Evolutionary conservation across 2,888 invertebrate genomes (phyloP).

Genomic region (Poecilobothrus nobilitatus): DNA sequence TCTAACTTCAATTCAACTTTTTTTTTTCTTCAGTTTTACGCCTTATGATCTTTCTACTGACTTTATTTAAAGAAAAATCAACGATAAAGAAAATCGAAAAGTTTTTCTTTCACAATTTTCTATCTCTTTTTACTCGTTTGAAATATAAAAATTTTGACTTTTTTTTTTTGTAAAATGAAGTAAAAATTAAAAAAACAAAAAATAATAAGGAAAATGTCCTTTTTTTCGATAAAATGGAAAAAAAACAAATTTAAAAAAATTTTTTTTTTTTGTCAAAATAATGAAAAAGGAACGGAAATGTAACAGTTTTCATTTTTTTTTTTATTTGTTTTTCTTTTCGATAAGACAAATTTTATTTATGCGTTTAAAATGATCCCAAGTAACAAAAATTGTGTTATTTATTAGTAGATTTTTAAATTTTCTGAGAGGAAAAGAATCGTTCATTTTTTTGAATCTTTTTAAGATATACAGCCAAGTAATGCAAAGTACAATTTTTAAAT

Average conservation of each 20-base stretch:
- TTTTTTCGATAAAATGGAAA: background rate
- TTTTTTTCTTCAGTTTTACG: background rate
- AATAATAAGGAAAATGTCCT: background rate
- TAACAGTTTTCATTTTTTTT: background rate
- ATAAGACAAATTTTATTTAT: background rate
- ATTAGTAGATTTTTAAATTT: too few relatives aligned
- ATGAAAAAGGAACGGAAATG: background rate
- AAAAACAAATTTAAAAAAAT: too few relatives aligned
- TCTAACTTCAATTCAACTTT: background rate
- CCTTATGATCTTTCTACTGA: too few relatives aligned
- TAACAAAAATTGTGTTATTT: background rate
- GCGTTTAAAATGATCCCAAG: background rate
- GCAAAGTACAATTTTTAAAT: too few relatives aligned
- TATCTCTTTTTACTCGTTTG: background rate
- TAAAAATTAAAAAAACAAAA: background rate
- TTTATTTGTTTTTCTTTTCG: background rate
- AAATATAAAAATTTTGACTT: background rate
- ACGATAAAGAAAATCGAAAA: background rate
- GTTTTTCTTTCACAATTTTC: background rate
- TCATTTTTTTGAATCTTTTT: too few relatives aligned
- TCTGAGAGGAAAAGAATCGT: too few relatives aligned
- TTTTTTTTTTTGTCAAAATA: background rate
- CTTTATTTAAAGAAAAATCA: too few relatives aligned
- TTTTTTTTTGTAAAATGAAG: background rate
- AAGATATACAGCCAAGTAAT: too few relatives aligned